phyloP scores from a whole-genome alignment of 2,113 vertebrate species.

The Rhineura floridana region DNA sequence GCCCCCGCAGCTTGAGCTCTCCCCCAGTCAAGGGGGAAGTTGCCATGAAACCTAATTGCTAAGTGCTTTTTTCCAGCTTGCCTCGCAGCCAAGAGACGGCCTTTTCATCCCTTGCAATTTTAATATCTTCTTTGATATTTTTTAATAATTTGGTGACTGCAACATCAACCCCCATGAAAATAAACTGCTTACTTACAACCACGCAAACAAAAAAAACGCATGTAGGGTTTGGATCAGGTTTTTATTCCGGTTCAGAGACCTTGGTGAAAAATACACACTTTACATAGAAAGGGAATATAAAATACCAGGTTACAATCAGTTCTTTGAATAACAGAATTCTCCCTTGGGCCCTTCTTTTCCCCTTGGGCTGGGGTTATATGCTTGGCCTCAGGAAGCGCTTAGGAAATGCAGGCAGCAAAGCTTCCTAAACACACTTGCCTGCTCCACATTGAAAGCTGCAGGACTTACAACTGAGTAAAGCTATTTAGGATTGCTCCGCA shows the following conservation, averaged over 20 bases:
- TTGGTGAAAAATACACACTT: constrained; percentile 2
- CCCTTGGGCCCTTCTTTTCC: not conserved
- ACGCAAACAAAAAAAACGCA: not conserved
- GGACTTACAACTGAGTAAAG: not conserved
- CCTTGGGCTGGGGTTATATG: no score
- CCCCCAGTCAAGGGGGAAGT: not conserved
- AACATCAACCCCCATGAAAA: not conserved
- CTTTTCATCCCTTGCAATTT: not conserved
- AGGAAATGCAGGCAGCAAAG: not conserved
- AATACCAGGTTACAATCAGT: not conserved
- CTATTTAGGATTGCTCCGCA: not conserved
- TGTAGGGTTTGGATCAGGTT: not conserved
- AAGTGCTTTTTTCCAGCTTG: not conserved
- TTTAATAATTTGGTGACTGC: not conserved
- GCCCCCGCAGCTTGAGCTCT: no score
- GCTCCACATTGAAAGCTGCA: not conserved
- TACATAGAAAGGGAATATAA: not conserved
- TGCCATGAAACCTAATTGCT: not conserved
- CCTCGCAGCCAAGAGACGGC: no score
- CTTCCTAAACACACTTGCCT: not conserved
- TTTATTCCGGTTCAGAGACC: not conserved
- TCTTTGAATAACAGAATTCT: not conserved
- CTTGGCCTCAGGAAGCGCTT: not conserved
- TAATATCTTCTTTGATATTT: not conserved
- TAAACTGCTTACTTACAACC: not conserved